A percentile compares a stretch with the other conserved stretches of the same genome.
These are phyloP conservation scores for Microtus californicus DNA, from an alignment of 2,797 vertebrate genomes.

Conservation along the genomic window DNA sequence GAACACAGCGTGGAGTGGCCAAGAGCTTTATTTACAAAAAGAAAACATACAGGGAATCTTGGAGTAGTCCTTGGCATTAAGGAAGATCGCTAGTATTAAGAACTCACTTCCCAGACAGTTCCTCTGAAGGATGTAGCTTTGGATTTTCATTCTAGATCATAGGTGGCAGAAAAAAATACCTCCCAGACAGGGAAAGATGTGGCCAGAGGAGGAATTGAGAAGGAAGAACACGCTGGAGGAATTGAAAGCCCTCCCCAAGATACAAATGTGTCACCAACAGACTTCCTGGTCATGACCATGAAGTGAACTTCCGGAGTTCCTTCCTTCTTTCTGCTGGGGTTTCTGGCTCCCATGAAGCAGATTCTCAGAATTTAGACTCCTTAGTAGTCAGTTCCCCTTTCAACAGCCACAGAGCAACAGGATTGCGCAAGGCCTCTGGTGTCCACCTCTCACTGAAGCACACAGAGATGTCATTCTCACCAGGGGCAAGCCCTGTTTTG, in stretches of 20 bases:
- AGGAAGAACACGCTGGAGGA: not conserved
- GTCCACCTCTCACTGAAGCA: not conserved
- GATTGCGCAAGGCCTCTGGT: not conserved
- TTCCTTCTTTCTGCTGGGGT: not conserved
- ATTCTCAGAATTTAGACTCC: not conserved
- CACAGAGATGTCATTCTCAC: not conserved
- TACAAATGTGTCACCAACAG: not conserved
- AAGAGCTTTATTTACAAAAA: not conserved
- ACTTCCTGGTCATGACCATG: not conserved
- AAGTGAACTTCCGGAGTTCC: not conserved
- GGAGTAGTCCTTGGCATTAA: not conserved
- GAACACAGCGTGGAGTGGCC: not conserved
- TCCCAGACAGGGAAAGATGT: not conserved
- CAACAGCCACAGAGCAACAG: not conserved
- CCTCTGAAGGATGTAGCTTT: not conserved
- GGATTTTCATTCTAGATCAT: not conserved
- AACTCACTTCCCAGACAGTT: not conserved
- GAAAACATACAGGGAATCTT: not conserved
- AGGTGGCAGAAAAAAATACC: not conserved
- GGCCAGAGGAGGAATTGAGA: not conserved
- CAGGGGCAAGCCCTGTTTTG: not conserved
- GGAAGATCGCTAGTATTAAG: not conserved
- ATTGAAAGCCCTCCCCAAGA: not conserved
- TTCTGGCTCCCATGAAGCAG: not conserved
- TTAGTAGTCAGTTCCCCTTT: not conserved